Conservation (phyloP, 2,113 vertebrate genomes). For the Xerus inauris region DNA sequence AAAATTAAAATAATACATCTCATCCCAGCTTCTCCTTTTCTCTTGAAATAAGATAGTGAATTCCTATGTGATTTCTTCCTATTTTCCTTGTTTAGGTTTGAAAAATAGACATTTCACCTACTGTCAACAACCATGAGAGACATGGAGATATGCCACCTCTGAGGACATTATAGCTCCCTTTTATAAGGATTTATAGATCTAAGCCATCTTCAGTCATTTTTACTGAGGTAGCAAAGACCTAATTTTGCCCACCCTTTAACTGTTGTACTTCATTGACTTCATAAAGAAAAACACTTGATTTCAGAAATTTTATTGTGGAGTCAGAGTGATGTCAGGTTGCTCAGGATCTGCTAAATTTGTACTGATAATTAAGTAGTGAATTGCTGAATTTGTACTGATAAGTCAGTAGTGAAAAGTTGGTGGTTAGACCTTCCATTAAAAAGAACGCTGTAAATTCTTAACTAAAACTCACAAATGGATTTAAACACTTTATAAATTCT, state of each 20-base stretch:
- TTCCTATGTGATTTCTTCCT: conserved; percentile 41
- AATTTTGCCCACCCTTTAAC: conserved; percentile 26
- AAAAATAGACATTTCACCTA: conserved; percentile 29
- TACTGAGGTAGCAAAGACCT: conserved; percentile 33
- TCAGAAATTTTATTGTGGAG: conserved; percentile 57
- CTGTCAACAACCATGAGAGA: background rate
- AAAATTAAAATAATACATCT: background rate
- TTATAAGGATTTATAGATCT: conserved; percentile 54
- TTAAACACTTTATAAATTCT: conserved; percentile 16
- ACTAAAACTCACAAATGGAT: background rate
- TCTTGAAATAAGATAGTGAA: conserved; percentile 5
- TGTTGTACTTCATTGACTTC: conserved; percentile 1
- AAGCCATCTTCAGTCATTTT: conserved; percentile 55
- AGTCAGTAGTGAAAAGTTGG: conserved; percentile 16
- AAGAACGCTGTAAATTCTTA: background rate
- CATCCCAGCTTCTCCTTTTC: background rate
- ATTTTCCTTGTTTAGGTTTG: background rate
- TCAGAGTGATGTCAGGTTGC: conserved; percentile 7
- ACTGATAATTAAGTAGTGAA: background rate
- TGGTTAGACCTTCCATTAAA: conserved; percentile 17
- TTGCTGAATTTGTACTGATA: background rate
- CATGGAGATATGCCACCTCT: background rate
- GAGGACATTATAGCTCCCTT: conserved; percentile 5
- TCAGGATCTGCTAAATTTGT: conserved; percentile 26
- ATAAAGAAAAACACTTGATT: background rate